phyloP scores from a whole-genome alignment of 1,140 invertebrate genomes.

The Listronotus oregonensis region DNA sequence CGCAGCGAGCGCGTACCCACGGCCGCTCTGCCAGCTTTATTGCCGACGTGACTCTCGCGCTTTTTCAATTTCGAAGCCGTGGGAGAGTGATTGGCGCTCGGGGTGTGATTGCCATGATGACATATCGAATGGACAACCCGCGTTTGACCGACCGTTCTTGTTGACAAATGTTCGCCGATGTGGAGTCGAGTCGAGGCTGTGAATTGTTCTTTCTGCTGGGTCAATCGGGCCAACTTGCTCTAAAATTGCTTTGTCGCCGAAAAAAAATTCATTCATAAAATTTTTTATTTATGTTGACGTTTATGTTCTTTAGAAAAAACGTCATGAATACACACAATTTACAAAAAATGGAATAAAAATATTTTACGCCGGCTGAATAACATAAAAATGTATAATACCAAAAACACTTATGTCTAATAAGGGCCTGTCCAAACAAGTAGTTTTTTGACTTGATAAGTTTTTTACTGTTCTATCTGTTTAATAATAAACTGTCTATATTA shows the following conservation, averaged over 20 bases:
- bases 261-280: slow-evolving; percentile 5
- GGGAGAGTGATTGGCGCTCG: slow-evolving; percentile 56
- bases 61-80: slow-evolving; percentile 56
- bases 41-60: slow-evolving; percentile 56
- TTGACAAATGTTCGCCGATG: slow-evolving; percentile 54
- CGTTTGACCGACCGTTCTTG: slow-evolving; percentile 51
- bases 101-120: slow-evolving; percentile 57
- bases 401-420: no score
- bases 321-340: no score
- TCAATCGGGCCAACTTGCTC: slow-evolving; percentile 1
- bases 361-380: no score
- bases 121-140: slow-evolving; percentile 55
- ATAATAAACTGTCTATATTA: no score
- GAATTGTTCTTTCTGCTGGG: slow-evolving; percentile 27
- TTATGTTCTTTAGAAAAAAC: background rate
- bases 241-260: slow-evolving; percentile 21
- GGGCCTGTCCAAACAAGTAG: no score
- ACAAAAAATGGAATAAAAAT: no score
- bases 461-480: no score
- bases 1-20: slow-evolving; percentile 48
- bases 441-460: no score
- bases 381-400: no score
- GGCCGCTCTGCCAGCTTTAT: slow-evolving; percentile 51
- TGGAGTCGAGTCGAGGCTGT: slow-evolving; percentile 24
- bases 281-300: slow-evolving; percentile 8